phyloP scores from a whole-genome alignment of 2,888 invertebrate genomes.

The Drosophila dives region DNA sequence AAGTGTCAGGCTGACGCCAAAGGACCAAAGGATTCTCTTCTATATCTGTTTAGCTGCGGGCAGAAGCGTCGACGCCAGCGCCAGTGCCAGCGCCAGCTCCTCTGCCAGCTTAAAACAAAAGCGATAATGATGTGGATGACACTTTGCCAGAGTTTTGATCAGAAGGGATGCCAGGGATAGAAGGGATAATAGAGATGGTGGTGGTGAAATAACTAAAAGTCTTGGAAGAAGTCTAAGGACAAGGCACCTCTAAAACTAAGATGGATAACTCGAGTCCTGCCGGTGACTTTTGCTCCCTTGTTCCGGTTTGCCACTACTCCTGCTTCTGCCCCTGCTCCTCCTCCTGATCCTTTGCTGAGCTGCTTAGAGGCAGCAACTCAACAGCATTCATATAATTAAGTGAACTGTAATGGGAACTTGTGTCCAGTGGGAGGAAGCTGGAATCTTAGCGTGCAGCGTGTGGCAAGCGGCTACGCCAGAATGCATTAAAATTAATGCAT shows the following conservation, averaged over 20 bases:
- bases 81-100: conserved; percentile 1
- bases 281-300: conserved; percentile 56
- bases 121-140: conserved; percentile 77
- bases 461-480: conserved; percentile 52
- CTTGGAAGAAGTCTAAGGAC: conserved; percentile 29
- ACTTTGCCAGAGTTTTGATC: conserved; percentile 75
- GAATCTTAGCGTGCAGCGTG: conserved; percentile 50
- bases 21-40: conserved; percentile 78
- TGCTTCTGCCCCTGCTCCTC: no score
- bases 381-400: conserved; percentile 74
- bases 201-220: conserved; percentile 12
- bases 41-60: conserved; percentile 48
- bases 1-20: conserved; percentile 81
- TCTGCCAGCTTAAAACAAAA: conserved; percentile 65
- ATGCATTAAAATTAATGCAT: conserved; percentile 79
- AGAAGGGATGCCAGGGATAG: conserved; percentile 28
- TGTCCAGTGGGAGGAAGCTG: conserved; percentile 32
- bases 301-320: background rate
- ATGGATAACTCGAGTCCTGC: conserved; percentile 70
- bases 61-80: conserved; percentile 31
- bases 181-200: conserved; percentile 2
- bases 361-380: conserved; percentile 34
- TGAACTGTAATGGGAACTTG: conserved; percentile 55
- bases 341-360: background rate
- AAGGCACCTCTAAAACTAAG: conserved; percentile 68